Evolutionary conservation across 2,113 vertebrate genomes (phyloP), one percentile per base, ranked within the genome.

Genomic region (Coptodon bakossiorum): DNA sequence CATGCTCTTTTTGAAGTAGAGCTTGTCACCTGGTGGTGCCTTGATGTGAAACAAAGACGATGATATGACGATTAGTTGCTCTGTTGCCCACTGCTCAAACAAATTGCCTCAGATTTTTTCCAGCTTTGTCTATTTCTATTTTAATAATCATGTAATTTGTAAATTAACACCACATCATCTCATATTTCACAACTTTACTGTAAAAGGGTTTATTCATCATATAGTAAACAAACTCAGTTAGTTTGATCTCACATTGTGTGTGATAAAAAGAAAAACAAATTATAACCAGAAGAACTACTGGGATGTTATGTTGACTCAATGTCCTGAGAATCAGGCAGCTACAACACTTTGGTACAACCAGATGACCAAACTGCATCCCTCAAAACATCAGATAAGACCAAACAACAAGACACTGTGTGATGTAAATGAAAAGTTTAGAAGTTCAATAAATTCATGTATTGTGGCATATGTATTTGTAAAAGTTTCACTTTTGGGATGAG

Each of bases 261-360:
- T n/a, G n/a, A 54, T 24, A 54, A 54, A 54, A 54, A 54, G 3
- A 24, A 24, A 54, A 54, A 54, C n/a, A 54, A 24, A 54, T 6
- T 0, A 54, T n/a, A 0, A 54, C 3, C 53, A 24, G 53, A 54
- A 52, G 50, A 52, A 52, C 50, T 52, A 38, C 19, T 53, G 19
- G 0, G 5, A 2, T 53, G 22, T 53, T 53, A 6, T 22, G 0
- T 0, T 22, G n/a, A 53, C 52, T 53, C 52, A 0, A 53, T 53
- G 52, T 53, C 52, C 52, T 53, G n/a, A 53, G 9, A 22, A 11
- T 53, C 17, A 19, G 59, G 59, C 16, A 36, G 59, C 16, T 63
- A 1, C 31, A 63, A 36, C 54, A 56, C 12, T 56, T 56, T 56
- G 6, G 0, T 27, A 56, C 54, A 56, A 56, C 54, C 22, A 56